phyloP scores from a whole-genome alignment of 2,113 vertebrate genomes.

The Camelus bactrianus region DNA sequence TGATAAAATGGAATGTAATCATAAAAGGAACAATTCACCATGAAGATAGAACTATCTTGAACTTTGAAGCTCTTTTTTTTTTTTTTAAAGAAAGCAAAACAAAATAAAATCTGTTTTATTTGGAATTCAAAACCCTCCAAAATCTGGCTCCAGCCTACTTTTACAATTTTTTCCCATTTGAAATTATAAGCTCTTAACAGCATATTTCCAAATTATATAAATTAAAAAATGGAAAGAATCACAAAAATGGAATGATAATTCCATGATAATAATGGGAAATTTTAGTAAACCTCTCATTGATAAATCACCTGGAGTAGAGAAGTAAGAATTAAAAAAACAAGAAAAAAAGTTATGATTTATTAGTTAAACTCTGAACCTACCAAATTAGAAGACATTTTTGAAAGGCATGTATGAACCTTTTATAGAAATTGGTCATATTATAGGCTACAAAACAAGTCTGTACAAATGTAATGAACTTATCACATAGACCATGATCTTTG shows the following conservation, averaged over 20 bases:
- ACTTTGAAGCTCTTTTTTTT: not conserved
- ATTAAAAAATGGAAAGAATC: not conserved
- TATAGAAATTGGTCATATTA: not conserved
- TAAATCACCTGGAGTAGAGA: not conserved
- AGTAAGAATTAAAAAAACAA: not conserved
- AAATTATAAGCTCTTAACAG: not conserved
- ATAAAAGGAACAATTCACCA: not conserved
- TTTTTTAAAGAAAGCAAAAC: no score
- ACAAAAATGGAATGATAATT: not conserved
- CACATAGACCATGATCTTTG: not conserved
- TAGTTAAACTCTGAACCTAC: not conserved
- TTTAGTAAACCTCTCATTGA: not conserved
- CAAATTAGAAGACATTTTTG: not conserved
- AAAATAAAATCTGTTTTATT: no score
- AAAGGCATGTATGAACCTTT: not conserved
- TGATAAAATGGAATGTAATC: not conserved
- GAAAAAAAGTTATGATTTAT: not conserved
- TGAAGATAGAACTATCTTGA: not conserved
- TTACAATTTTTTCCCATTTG: no score
- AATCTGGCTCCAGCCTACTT: no score
- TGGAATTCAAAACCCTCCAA: no score
- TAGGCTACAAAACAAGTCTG: not conserved
- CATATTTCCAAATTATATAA: not conserved
- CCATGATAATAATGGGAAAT: not conserved
- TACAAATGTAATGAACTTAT: not conserved